Conservation (phyloP, 2,797 vertebrate species). For the Hemibagrus guttatus region DNA sequence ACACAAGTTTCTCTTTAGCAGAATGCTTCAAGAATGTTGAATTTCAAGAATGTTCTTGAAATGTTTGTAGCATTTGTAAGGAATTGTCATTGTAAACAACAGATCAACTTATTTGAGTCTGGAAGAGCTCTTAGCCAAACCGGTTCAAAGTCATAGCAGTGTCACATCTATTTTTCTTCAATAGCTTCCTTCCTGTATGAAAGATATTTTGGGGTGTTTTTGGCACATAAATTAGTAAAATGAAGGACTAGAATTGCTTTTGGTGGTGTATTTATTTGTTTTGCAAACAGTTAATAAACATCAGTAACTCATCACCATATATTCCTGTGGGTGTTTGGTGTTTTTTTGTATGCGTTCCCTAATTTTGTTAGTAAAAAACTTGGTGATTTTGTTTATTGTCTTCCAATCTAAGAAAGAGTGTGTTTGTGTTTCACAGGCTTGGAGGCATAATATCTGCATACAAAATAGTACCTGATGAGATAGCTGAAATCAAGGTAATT, state of each 20-base stretch:
- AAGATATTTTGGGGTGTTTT: not conserved
- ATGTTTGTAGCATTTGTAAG: too few species aligned
- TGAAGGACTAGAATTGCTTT: not conserved
- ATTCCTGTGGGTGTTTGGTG: not conserved
- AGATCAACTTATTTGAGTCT: not conserved
- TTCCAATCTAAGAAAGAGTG: not conserved
- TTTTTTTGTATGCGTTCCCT: not conserved
- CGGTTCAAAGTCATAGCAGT: too few species aligned
- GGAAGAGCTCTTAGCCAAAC: not conserved
- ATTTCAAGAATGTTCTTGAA: too few species aligned
- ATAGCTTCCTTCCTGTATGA: not conserved
- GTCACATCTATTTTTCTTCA: not conserved
- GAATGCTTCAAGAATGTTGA: too few species aligned
- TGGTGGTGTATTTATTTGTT: not conserved
- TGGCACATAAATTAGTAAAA: not conserved
- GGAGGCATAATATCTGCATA: constrained; percentile 95
- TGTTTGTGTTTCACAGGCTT: constrained; percentile 78
- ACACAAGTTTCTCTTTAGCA: too few species aligned
- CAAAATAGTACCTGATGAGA: constrained; percentile 98
- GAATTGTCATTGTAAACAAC: not conserved
- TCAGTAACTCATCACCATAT: not conserved
- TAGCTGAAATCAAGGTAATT: constrained; percentile 97
- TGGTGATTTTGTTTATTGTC: not conserved
- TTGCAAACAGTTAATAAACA: not conserved
- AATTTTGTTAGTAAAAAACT: not conserved